These are phyloP conservation scores for Synanthedon formicaeformis DNA, from an alignment of 2,888 invertebrate species.

Conservation along the genomic window DNA sequence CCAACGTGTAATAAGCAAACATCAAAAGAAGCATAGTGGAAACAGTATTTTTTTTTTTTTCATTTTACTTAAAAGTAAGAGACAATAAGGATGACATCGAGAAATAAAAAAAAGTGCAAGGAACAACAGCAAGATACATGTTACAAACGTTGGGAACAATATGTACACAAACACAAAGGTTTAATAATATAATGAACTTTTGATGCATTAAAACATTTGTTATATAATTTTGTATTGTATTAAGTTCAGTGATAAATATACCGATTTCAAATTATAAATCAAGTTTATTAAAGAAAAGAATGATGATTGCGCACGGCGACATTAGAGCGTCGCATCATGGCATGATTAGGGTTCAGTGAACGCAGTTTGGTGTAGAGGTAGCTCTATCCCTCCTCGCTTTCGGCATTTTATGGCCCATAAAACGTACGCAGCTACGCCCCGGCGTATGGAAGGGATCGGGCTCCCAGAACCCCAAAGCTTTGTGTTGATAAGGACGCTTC, in stretches of 20 bases:
- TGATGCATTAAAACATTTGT: no score
- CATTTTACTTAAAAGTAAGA: not conserved
- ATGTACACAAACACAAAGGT: not conserved
- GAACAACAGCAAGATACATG: not conserved
- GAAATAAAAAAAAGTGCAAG: not conserved
- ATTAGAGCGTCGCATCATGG: constrained; percentile 2
- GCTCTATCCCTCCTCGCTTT: constrained; percentile 10
- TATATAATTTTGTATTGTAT: no score
- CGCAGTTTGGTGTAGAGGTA: constrained; percentile 5
- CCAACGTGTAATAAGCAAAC: not conserved
- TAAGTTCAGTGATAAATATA: no score
- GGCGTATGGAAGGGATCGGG: constrained; percentile 6
- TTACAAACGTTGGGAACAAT: not conserved
- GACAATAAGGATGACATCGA: not conserved
- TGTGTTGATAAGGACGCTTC: not conserved
- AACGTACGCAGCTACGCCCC: constrained; percentile 8
- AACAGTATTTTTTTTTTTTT: not conserved
- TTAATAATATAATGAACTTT: no score
- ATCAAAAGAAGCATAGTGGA: not conserved
- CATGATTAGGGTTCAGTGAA: constrained; percentile 12
- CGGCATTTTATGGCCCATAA: constrained; percentile 13
- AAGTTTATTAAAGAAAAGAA: constrained; percentile 1
- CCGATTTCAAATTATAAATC: not conserved
- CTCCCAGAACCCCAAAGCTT: not conserved
- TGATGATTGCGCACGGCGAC: constrained; percentile 5